Conservation (phyloP, 2,888 invertebrate genomes). For the Ichneumon xanthorius region DNA sequence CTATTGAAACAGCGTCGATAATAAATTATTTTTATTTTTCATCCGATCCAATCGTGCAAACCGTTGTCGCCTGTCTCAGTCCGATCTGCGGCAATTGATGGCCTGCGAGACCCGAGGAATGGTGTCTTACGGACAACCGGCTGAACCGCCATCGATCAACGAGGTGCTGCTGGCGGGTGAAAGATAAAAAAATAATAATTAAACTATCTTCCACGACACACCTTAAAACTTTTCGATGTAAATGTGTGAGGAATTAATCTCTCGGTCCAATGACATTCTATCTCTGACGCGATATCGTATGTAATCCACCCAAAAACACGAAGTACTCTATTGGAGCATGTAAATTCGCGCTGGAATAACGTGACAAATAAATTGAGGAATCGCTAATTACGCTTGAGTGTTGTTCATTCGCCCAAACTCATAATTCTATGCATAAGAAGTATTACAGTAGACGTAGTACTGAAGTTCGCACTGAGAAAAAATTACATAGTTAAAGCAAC, state of each 20-base stretch:
- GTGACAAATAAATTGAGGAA: no score
- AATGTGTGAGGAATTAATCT: background rate
- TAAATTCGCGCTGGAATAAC: no score
- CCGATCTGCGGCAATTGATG: slow-evolving; percentile 44
- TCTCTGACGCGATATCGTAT: slow-evolving; percentile 18
- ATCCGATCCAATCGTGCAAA: background rate
- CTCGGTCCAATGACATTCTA: background rate
- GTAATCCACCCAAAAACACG: background rate
- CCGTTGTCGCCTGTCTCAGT: slow-evolving; percentile 27
- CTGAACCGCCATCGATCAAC: background rate
- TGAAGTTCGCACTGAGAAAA: no score
- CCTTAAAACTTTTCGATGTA: slow-evolving; percentile 24
- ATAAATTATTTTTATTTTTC: background rate
- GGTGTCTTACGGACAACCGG: slow-evolving; percentile 21
- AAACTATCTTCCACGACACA: background rate
- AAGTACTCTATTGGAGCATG: background rate
- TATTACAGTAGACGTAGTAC: no score
- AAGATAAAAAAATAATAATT: slow-evolving; percentile 45
- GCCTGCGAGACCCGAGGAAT: slow-evolving; percentile 31
- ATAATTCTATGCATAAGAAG: no score
- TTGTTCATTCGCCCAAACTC: no score
- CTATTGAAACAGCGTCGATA: background rate
- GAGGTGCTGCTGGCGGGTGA: slow-evolving; percentile 1
- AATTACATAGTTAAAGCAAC: no score
- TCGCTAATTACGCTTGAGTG: no score